These are phyloP conservation scores for Globodera rostochiensis DNA, from an alignment of 1,140 invertebrate species.

Conservation along the genomic window DNA sequence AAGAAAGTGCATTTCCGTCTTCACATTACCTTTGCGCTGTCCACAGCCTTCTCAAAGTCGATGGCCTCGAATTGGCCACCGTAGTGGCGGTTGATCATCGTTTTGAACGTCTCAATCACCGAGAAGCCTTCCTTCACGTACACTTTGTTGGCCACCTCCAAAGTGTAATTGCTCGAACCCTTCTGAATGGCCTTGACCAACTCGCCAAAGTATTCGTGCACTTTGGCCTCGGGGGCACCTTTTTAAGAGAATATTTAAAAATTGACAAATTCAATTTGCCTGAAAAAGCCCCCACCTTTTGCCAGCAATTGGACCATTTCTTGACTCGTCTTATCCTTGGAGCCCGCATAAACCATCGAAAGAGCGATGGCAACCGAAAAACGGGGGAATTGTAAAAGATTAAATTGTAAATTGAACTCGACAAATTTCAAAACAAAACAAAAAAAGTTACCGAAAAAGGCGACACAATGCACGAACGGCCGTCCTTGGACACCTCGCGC, in stretches of 20 bases:
- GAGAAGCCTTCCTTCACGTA: conserved; percentile 10
- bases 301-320: conserved; percentile 31
- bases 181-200: background rate
- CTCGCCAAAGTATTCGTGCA: conserved; percentile 1
- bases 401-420: too few species aligned
- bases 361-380: conserved; percentile 27
- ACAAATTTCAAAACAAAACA: too few species aligned
- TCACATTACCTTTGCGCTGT: conserved; percentile 16
- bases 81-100: conserved; percentile 12
- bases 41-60: conserved; percentile 19
- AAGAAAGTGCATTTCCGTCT: too few species aligned
- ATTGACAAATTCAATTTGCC: background rate
- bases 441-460: conserved; percentile 3
- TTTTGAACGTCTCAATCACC: conserved; percentile 21
- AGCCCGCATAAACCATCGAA: conserved; percentile 36
- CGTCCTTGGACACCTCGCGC: background rate
- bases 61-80: conserved; percentile 29
- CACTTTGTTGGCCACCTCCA: conserved; percentile 32
- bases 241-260: background rate
- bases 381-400: too few species aligned
- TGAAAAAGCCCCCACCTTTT: conserved; percentile 7
- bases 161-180: conserved; percentile 20
- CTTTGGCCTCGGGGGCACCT: background rate
- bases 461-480: conserved; percentile 19
- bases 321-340: conserved; percentile 26